A percentile compares a stretch with the other conserved stretches of the same genome.
Evolutionary conservation across 2,888 invertebrate species (phyloP).

Genomic region (Acutogordius australiensis): DNA sequence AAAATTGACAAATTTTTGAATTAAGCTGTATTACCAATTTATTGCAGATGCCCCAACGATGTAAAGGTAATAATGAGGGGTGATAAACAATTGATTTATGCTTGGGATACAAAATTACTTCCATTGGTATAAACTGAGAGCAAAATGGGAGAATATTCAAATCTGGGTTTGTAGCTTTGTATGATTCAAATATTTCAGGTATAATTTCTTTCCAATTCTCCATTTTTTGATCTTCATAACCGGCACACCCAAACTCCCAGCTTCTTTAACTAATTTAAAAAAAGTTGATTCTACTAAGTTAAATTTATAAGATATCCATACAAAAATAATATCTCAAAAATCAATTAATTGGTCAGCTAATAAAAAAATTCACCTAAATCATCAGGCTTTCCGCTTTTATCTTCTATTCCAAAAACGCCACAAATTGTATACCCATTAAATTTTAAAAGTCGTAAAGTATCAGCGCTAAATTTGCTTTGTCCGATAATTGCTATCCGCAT

Average conservation of each 20-base stretch:
- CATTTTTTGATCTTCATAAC: constrained; percentile 65
- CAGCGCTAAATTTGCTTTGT: constrained; percentile 74
- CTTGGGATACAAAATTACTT: constrained; percentile 51
- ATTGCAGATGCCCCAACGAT: constrained; percentile 78
- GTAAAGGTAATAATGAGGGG: constrained; percentile 63
- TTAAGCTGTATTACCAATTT: constrained; percentile 36
- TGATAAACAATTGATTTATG: constrained; percentile 74
- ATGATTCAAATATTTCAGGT: constrained; percentile 51
- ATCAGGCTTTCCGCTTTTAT: constrained; percentile 49
- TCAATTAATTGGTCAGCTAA: too few relatives aligned
- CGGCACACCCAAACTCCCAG: constrained; percentile 43
- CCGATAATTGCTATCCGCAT: constrained; percentile 63
- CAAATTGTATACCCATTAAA: constrained; percentile 53
- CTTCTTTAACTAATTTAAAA: constrained; percentile 31
- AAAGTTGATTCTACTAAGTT: too few relatives aligned
- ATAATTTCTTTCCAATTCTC: constrained; percentile 49
- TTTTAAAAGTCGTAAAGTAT: constrained; percentile 51
- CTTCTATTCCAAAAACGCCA: constrained; percentile 69
- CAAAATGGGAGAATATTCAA: constrained; percentile 80
- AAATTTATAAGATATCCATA: too few relatives aligned
- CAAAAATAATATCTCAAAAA: too few relatives aligned
- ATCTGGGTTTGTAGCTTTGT: constrained; percentile 53
- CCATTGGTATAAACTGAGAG: constrained; percentile 85
- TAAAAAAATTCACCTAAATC: constrained; percentile 47
- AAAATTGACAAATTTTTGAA: too few relatives aligned